Conservation (phyloP, 2,888 invertebrate species). For the Anodontia alba region DNA sequence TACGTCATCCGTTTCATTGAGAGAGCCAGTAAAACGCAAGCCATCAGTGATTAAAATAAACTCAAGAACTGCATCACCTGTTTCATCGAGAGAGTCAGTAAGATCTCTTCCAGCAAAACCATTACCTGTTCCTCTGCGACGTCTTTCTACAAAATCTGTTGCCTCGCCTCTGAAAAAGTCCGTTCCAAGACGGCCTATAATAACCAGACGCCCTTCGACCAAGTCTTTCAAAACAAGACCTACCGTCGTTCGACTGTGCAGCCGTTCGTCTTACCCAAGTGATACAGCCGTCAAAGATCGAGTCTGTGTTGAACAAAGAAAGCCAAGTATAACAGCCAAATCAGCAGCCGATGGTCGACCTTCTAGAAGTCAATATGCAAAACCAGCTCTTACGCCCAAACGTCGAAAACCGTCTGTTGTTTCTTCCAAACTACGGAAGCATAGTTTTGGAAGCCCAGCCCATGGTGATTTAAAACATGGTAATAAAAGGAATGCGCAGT, state of each 20-base stretch:
- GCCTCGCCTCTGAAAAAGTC: not conserved
- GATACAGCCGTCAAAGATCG: not conserved
- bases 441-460: conserved; percentile 16
- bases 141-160: not conserved
- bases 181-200: not conserved
- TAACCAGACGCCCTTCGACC: not conserved
- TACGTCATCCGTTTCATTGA: not conserved
- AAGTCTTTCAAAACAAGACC: not conserved
- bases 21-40: not conserved
- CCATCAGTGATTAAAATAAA: not conserved
- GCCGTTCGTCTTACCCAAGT: not conserved
- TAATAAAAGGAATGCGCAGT: no score
- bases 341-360: not conserved
- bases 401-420: conserved; percentile 35
- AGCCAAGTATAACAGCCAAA: not conserved
- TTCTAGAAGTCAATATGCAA: not conserved
- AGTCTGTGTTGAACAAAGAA: not conserved
- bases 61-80: not conserved
- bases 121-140: not conserved
- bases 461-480: not conserved
- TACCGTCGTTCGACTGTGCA: not conserved
- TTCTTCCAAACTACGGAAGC: conserved; percentile 41
- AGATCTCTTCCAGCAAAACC: not conserved
- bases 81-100: not conserved
- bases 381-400: not conserved